Conservation (phyloP, 2,797 vertebrate species). For the Epinephelus malabaricus region DNA sequence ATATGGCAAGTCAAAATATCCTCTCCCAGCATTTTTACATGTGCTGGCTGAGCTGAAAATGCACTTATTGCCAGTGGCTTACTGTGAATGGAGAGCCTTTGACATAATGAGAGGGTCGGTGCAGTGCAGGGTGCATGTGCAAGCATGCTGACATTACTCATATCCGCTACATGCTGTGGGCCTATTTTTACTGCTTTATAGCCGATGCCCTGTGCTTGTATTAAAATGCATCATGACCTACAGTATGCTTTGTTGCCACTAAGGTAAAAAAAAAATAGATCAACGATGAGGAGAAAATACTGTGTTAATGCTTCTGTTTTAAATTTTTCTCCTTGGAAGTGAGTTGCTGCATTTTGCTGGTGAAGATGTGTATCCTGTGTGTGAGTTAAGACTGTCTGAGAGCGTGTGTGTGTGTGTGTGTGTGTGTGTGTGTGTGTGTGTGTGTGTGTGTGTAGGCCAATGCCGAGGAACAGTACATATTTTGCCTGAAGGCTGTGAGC, state of each 20-base stretch:
- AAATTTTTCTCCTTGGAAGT: constrained; percentile 49
- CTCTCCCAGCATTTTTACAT: constrained; percentile 55
- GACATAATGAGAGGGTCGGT: constrained; percentile 61
- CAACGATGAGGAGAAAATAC: constrained; percentile 49
- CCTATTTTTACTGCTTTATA: constrained; percentile 73
- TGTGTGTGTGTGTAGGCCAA: constrained; percentile 36
- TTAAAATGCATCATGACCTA: constrained; percentile 62
- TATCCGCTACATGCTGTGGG: constrained; percentile 61
- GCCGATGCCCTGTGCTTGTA: constrained; percentile 65
- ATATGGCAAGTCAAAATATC: constrained; percentile 46
- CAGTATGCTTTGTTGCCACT: constrained; percentile 25
- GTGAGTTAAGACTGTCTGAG: constrained; percentile 3
- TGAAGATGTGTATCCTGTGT: constrained; percentile 54
- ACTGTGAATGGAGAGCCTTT: constrained; percentile 69
- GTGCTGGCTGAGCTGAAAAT: constrained; percentile 68
- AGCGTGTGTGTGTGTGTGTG: constrained; percentile 26
- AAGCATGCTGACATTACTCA: constrained; percentile 71
- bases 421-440: constrained; percentile 1
- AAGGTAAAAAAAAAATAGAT: constrained; percentile 28
- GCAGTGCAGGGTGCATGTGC: constrained; percentile 66
- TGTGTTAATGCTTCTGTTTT: constrained; percentile 57
- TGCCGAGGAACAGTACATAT: constrained; percentile 63
- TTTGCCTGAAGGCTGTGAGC: constrained; percentile 76
- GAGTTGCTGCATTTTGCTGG: constrained; percentile 49
- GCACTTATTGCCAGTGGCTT: constrained; percentile 73